Evolutionary conservation across 2,888 invertebrate genomes (phyloP), one percentile per base, ranked within the genome.

Genomic region (Timandra comae): DNA sequence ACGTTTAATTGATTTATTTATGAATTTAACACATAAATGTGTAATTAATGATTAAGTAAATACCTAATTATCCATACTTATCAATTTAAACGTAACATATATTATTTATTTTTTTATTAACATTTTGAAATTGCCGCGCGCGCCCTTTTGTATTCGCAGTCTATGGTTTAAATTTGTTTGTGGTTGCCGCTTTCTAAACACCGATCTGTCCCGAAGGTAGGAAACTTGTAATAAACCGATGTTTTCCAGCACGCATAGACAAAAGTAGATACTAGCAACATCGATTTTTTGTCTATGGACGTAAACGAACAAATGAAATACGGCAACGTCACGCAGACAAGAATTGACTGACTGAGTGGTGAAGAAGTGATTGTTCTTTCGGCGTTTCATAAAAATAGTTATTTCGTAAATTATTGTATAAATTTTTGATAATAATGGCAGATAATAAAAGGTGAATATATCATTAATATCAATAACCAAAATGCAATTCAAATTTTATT

Each of bases 301-400:
- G 66, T 64, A 60, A 58, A 60, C 48, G 80, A 81, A 86, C 86
- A 85, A 86, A 86, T 86, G 85, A 86, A 86, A 86, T 84, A 82
- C 81, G 79, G 84, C 86, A 86, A 86, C 86, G 86, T 86, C 86
- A 86, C 76, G 79, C 73, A n/a, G n/a, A n/a, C n/a, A 71, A 54
- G 58, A 58, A 61, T 56, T 63, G 63, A 71, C 16, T 16, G n/a
- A n/a, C n/a, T 16, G 16, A 16, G 16, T 5, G 16, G 3, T 16
- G 16, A 16, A 16, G 53, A 59, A 71, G 73, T 68, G 71, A 66
- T 68, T 69, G 63, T 64, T 64, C 69, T 60, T 71, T 75, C 74
- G 75, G 76, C 72, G 57, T 78, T 77, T 42, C 37, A 63, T 53
- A 52, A 62, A 69, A 59, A 69, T 65, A 38, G 43, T 62, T 68